Percentiles rank a stretch among this genome's conserved stretches.
These are phyloP conservation scores for Caretta caretta DNA, from an alignment of 2,113 vertebrate genomes.

Conservation along the genomic window DNA sequence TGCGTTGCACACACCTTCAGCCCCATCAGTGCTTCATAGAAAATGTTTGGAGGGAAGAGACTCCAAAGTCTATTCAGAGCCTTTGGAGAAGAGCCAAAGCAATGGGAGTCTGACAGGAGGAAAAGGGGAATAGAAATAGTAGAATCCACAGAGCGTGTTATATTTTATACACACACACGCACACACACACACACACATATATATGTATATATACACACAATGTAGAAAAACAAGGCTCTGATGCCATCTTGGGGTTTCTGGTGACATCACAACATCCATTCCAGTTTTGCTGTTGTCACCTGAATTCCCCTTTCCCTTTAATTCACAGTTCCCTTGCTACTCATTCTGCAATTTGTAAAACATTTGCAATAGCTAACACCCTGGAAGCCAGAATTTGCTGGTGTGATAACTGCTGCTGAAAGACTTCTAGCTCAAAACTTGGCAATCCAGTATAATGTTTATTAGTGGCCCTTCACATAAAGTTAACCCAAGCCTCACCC, in stretches of 20 bases:
- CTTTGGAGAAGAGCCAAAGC: background rate
- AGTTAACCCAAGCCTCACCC: slow-evolving; percentile 5
- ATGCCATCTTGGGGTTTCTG: slow-evolving; percentile 46
- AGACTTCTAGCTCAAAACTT: background rate
- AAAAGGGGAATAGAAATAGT: background rate
- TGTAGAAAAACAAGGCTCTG: slow-evolving; percentile 9
- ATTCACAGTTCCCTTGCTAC: background rate
- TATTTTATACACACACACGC: background rate
- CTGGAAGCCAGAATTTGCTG: background rate
- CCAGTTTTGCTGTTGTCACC: background rate
- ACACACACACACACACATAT: background rate
- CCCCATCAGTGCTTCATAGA: background rate
- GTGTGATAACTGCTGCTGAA: background rate
- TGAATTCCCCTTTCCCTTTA: slow-evolving; percentile 16
- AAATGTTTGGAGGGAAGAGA: background rate
- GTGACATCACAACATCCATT: slow-evolving; percentile 13
- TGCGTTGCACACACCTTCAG: fast-evolving
- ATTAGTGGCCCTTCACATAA: background rate
- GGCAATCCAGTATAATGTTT: background rate
- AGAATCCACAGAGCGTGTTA: background rate
- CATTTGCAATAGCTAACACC: background rate
- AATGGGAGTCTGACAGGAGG: background rate
- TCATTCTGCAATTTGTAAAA: background rate
- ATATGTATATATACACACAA: background rate
- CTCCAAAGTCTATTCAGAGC: fast-evolving